phyloP scores from a whole-genome alignment of 2,113 vertebrate species.

The Amblyornis subalaris region DNA sequence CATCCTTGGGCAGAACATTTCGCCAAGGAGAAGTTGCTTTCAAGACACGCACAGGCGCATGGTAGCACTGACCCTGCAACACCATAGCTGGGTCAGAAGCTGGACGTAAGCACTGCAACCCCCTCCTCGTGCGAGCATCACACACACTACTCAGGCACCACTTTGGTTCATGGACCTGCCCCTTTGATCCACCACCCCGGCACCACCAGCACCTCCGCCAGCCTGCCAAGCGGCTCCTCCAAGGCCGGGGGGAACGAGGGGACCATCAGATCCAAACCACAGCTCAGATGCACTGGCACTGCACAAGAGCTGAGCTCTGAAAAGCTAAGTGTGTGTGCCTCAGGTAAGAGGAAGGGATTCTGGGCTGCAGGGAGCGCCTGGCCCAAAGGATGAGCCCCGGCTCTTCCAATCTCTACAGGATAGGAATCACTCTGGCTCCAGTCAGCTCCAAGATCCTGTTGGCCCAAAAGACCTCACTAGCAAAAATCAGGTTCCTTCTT shows the following conservation, averaged over 20 bases:
- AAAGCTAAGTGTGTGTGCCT: not conserved
- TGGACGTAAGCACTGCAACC: fast-evolving
- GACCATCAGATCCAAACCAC: not conserved
- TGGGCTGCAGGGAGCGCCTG: not conserved
- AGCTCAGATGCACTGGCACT: too few species aligned
- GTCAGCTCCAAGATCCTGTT: fast-evolving
- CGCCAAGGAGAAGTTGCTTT: not conserved
- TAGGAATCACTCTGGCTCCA: fast-evolving
- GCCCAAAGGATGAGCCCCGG: fast-evolving
- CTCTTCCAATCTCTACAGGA: fast-evolving
- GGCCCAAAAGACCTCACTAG: not conserved
- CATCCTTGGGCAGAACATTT: not conserved
- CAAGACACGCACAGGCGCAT: not conserved
- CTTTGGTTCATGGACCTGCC: fast-evolving
- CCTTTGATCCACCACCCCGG: fast-evolving
- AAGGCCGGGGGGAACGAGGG: fast-evolving
- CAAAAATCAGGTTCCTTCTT: not conserved
- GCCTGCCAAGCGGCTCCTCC: not conserved
- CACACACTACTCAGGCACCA: not conserved
- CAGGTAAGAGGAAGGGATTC: not conserved
- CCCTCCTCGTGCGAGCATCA: too few species aligned
- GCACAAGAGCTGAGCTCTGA: not conserved
- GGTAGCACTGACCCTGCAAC: fast-evolving
- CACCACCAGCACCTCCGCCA: too few species aligned
- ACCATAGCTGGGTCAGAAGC: not conserved